These are phyloP conservation scores for Babyrousa celebensis DNA, from an alignment of 2,797 vertebrate species.

Conservation along the genomic window DNA sequence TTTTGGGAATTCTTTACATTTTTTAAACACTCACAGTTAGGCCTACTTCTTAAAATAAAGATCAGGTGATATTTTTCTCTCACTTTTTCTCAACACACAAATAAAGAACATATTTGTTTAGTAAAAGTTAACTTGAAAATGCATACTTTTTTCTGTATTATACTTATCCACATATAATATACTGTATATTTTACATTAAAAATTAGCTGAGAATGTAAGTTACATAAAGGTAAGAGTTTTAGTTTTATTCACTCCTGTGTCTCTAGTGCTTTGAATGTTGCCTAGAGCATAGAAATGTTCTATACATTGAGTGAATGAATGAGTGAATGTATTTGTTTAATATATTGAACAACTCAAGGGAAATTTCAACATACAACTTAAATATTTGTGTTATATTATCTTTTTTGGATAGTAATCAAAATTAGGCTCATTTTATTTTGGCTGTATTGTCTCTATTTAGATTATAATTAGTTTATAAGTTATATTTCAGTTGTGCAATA, in stretches of 20 bases:
- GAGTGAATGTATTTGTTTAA: background rate
- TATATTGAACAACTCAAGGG: conserved; percentile 1
- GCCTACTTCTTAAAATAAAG: conserved; percentile 51
- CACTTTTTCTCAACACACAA: background rate
- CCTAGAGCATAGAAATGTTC: background rate
- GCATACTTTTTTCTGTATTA: background rate
- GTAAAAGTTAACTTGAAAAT: conserved; percentile 62
- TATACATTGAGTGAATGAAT: background rate
- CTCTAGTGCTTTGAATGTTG: background rate
- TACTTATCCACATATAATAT: background rate
- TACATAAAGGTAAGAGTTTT: background rate
- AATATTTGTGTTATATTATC: background rate
- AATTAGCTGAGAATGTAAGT: background rate
- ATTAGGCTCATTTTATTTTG: background rate
- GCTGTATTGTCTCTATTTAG: background rate
- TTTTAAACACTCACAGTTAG: conserved; percentile 20
- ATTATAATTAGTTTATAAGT: background rate
- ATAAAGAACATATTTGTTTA: conserved; percentile 16
- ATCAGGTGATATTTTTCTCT: conserved; percentile 38
- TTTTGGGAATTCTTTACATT: background rate
- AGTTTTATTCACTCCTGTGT: background rate
- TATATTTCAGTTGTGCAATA: background rate
- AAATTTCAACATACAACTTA: background rate
- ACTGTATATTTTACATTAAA: background rate
- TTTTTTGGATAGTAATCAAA: conserved; percentile 27